Evolutionary conservation across 2,888 invertebrate species (phyloP).

Genomic region (Eubasilissa splendida): DNA sequence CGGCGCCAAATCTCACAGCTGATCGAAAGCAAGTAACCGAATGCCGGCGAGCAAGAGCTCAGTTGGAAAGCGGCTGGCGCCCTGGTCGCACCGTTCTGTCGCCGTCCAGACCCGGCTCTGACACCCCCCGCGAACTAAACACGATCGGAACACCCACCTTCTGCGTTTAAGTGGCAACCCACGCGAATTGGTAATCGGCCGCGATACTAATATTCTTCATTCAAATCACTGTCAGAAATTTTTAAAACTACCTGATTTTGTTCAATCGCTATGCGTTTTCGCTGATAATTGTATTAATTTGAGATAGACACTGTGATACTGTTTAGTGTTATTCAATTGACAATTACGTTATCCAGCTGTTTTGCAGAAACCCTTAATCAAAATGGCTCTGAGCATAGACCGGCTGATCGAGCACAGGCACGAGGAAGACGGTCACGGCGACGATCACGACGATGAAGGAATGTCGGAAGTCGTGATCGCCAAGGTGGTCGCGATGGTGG

Average conservation of each 20-base stretch:
- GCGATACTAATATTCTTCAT: not conserved
- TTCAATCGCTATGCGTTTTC: no score
- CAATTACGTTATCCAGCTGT: no score
- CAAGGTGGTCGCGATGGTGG: conserved; percentile 85
- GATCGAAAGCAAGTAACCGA: conserved; percentile 2
- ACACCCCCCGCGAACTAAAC: not conserved
- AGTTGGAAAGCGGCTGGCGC: conserved; percentile 4
- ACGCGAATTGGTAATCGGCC: not conserved
- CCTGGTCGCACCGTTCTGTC: not conserved
- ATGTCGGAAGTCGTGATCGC: conserved; percentile 75
- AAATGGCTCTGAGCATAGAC: conserved; percentile 44
- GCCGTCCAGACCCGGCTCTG: not conserved
- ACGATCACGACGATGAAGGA: conserved; percentile 60
- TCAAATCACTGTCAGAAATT: not conserved
- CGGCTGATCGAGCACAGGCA: conserved; percentile 23
- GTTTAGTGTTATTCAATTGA: no score
- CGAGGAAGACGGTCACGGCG: conserved; percentile 8
- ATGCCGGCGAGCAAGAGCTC: not conserved
- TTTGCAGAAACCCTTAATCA: not conserved
- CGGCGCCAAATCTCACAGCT: not conserved
- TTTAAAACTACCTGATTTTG: no score
- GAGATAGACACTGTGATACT: no score
- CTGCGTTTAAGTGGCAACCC: not conserved
- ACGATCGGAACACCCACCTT: not conserved
- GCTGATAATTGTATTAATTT: no score